phyloP scores from a whole-genome alignment of 2,113 vertebrate genomes.

The Tyto alba region DNA sequence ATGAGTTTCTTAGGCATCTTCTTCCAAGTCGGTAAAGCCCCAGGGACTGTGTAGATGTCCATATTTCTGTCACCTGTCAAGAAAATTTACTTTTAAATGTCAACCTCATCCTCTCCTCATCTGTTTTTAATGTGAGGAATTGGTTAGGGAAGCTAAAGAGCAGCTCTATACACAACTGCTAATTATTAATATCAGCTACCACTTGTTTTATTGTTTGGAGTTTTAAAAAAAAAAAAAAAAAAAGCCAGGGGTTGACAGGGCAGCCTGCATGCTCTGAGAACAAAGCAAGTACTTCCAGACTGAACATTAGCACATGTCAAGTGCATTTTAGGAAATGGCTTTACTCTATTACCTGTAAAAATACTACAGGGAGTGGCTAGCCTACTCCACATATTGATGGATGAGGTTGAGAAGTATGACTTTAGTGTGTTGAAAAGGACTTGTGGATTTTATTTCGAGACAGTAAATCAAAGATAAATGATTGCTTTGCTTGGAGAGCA shows the following conservation, averaged over 20 bases:
- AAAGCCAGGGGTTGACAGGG: background rate
- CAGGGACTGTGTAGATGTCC: background rate
- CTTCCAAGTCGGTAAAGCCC: background rate
- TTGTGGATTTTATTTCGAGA: constrained; percentile 32
- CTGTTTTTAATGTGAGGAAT: background rate
- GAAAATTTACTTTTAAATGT: background rate
- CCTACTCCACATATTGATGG: background rate
- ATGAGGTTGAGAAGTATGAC: constrained; percentile 20
- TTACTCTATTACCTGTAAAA: background rate
- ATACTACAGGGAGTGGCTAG: background rate
- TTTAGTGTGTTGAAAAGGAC: constrained; percentile 1
- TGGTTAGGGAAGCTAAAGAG: background rate
- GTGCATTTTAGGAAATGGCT: background rate
- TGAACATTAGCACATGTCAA: background rate
- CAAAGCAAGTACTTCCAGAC: background rate
- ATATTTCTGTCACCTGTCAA: background rate
- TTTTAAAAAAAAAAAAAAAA: background rate
- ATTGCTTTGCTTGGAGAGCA: constrained; percentile 2
- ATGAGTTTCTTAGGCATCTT: background rate
- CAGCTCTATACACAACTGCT: background rate
- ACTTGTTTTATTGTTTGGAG: background rate
- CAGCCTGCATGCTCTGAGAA: background rate
- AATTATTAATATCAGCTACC: background rate
- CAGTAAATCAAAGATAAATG: background rate
- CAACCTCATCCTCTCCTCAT: background rate